Base-by-base conservation (phyloP, 2,797 vertebrate genomes). In the Harpagifer antarcticus region DNA sequence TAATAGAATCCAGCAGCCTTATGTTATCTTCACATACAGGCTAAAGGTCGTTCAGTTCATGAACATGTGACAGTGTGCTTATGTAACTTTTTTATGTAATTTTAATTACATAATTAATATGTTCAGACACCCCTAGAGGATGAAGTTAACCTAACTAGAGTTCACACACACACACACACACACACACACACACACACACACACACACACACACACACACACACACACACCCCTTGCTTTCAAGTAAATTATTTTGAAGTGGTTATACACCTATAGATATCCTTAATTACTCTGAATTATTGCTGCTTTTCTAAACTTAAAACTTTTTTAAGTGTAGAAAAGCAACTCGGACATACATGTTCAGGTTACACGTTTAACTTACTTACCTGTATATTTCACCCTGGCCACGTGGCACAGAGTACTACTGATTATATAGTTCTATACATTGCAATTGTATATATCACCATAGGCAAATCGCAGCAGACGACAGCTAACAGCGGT, bases 401-500 rank as follows among this genome's bases (percentile, higher is more conserved):
- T 27, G 2, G 11, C 15, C 3, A 13, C 11, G 54, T 0, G 3
- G n/a, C 12, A 8, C n/a, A 43, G 13, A 70, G 12, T n/a, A 19
- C 40, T 0, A 49, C 1, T 27, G 4, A 43, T 0, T 33, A 2
- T 19, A 9, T 4, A 37, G 37, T 5, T 44, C 11, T 7, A 20
- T 19, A 23, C 8, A 37, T 3, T 31, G n/a, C 52, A 49, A n/a
- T 27, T 40, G 20, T 52, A 17, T 12, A 57, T 43, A 8, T 0
- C 15, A 11, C 52, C 27, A 14, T 15, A 23, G 48, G 65, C 6
- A 73, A 63, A 58, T 40, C 43, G 11, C 62, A 19, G 45, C 33
- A 44, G 27, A 50, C 4, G 74, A 74, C 55, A 59, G 78, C 82
- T 86, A 86, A 76, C 68, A 17, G 43, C 10, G 37, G 61, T 69